phyloP scores from a whole-genome alignment of 2,113 vertebrate species.

The Tympanuchus pallidicinctus region DNA sequence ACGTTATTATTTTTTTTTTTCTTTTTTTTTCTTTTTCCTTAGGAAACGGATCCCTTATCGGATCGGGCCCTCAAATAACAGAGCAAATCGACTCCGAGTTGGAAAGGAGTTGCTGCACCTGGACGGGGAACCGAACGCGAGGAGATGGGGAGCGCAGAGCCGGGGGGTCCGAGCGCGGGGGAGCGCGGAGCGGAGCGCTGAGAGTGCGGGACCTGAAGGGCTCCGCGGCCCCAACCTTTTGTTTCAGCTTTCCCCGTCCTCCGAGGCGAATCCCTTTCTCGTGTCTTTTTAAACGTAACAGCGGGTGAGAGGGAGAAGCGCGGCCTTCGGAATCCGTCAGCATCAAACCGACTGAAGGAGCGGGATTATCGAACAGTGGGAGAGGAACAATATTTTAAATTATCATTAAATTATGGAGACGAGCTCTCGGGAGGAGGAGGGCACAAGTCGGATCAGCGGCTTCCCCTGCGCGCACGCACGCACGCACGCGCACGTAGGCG shows the following conservation, averaged over 20 bases:
- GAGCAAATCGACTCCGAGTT: conserved; percentile 3
- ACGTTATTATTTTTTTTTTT: background rate
- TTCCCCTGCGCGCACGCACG: background rate
- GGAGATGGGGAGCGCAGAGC: background rate
- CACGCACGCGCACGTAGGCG: background rate
- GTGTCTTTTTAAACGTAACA: conserved; percentile 72
- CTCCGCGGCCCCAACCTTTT: conserved; percentile 59
- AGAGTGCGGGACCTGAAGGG: conserved; percentile 7
- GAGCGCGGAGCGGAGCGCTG: too few species aligned
- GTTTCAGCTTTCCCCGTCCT: conserved; percentile 74
- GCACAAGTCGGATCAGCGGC: conserved; percentile 29
- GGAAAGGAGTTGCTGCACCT: background rate
- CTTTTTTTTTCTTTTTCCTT: background rate
- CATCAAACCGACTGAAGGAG: conserved; percentile 60
- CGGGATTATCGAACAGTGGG: conserved; percentile 72
- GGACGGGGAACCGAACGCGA: background rate
- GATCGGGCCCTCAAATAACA: conserved; percentile 18
- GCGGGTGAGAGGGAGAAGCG: conserved; percentile 66
- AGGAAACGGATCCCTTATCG: conserved; percentile 59
- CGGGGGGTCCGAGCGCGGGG: too few species aligned
- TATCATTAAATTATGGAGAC: conserved; percentile 69
- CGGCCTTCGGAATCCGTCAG: conserved; percentile 65
- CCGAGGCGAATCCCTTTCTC: conserved; percentile 64
- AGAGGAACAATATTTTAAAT: conserved; percentile 75
- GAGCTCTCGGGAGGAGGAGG: conserved; percentile 59